phyloP scores from a whole-genome alignment of 2,113 vertebrate genomes.

The Tor tambroides region DNA sequence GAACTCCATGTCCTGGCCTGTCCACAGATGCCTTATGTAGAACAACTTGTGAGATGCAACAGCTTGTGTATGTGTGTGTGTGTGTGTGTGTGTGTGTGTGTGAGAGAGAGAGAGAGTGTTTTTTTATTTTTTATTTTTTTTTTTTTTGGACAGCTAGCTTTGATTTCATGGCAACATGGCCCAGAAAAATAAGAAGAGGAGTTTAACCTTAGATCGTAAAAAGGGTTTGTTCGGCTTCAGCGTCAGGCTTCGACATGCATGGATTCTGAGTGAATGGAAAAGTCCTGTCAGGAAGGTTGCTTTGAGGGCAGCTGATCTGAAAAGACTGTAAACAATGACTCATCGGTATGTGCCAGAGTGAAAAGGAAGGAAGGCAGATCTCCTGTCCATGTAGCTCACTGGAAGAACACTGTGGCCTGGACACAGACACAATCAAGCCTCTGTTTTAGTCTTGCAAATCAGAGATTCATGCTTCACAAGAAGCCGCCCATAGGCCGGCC shows the following conservation, averaged over 20 bases:
- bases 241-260: slow-evolving; percentile 64
- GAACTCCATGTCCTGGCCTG: no score
- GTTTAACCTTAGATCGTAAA: slow-evolving; percentile 45
- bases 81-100: neutral
- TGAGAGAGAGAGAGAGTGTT: neutral
- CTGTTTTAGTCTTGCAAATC: slow-evolving; percentile 50
- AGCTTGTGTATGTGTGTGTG: neutral
- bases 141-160: slow-evolving; percentile 8
- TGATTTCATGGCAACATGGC: slow-evolving; percentile 15
- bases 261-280: slow-evolving; percentile 74
- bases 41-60: neutral
- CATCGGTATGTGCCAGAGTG: slow-evolving; percentile 66
- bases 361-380: slow-evolving; percentile 66
- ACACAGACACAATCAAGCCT: slow-evolving; percentile 50
- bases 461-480: neutral
- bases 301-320: slow-evolving; percentile 69
- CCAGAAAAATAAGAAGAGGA: slow-evolving; percentile 41
- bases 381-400: slow-evolving; percentile 58
- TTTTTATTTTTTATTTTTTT: no score
- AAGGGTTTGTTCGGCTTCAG: neutral
- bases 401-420: slow-evolving; percentile 58
- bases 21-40: slow-evolving; percentile 22
- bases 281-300: slow-evolving; percentile 65
- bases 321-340: slow-evolving; percentile 77
- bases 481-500: neutral